phyloP scores from a whole-genome alignment of 1,140 invertebrate genomes.

The Hypothenemus hampei region DNA sequence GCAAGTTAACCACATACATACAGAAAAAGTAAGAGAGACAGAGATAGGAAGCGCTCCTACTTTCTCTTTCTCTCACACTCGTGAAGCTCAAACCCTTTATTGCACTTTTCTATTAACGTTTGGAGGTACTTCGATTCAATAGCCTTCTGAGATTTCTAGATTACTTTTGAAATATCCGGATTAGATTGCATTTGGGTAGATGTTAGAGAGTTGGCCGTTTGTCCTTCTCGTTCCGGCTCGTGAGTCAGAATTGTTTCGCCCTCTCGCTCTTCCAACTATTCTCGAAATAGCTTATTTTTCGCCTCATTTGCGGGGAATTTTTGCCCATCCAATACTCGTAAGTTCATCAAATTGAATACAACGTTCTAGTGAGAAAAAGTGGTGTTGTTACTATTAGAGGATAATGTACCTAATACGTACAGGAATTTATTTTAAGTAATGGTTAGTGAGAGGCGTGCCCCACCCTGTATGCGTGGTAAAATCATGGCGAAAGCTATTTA shows the following conservation, averaged over 20 bases:
- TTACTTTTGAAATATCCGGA: constrained; percentile 19
- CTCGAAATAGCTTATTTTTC: constrained; percentile 41
- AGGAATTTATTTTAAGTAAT: no score
- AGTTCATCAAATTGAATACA: constrained; percentile 12
- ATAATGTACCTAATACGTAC: no score
- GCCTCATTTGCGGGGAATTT: constrained; percentile 38
- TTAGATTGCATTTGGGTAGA: constrained; percentile 22
- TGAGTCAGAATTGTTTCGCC: background rate
- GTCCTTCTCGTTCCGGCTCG: constrained; percentile 5
- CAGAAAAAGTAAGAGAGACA: no score
- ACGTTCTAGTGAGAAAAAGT: no score
- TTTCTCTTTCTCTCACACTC: no score
- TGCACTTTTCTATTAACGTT: constrained; percentile 20
- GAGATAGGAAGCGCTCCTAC: no score
- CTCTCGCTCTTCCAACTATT: constrained; percentile 16
- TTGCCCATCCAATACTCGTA: constrained; percentile 8
- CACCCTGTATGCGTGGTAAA: constrained; percentile 1
- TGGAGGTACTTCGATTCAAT: constrained; percentile 21
- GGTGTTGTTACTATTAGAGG: no score
- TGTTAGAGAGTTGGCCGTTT: constrained; percentile 27
- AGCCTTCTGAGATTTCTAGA: constrained; percentile 17
- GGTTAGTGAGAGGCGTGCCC: no score
- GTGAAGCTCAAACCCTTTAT: constrained; percentile 4
- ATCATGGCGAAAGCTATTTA: constrained; percentile 13
- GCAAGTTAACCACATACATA: background rate